These are phyloP conservation scores for Hippoglossus stenolepis DNA, from an alignment of 2,113 vertebrate species.

Conservation along the genomic window DNA sequence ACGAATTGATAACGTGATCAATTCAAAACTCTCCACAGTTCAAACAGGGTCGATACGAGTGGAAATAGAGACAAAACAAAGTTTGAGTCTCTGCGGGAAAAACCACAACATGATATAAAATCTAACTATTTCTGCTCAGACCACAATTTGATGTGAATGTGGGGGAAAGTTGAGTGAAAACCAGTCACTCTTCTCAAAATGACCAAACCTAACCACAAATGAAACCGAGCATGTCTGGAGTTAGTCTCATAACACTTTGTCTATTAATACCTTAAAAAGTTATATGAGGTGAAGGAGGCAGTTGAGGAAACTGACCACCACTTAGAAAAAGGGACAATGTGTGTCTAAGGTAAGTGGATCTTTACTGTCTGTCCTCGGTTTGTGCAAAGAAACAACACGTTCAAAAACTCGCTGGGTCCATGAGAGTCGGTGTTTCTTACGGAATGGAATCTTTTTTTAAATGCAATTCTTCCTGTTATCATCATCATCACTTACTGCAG, in stretches of 20 bases:
- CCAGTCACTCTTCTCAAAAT: slow-evolving; percentile 62
- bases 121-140: too few relatives aligned
- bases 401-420: too few relatives aligned
- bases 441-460: too few relatives aligned
- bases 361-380: too few relatives aligned
- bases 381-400: too few relatives aligned
- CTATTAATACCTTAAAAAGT: background rate
- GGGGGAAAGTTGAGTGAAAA: slow-evolving; percentile 39
- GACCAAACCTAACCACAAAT: slow-evolving; percentile 65
- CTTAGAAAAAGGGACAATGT: background rate
- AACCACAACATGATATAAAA: slow-evolving; percentile 15
- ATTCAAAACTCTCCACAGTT: background rate
- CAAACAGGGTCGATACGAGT: background rate
- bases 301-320: slow-evolving; percentile 20
- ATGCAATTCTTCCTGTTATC: too few relatives aligned
- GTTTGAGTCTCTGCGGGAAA: background rate
- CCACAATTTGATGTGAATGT: background rate
- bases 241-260: slow-evolving; percentile 65
- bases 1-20: background rate
- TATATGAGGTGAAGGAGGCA: background rate
- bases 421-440: too few relatives aligned
- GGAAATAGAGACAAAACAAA: background rate
- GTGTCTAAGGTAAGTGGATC: too few relatives aligned
- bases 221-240: slow-evolving; percentile 68
- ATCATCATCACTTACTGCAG: too few relatives aligned